Percentiles rank a stretch among this genome's conserved stretches.
Conservation (phyloP, 2,888 invertebrate species). For the Papilio protenor region DNA sequence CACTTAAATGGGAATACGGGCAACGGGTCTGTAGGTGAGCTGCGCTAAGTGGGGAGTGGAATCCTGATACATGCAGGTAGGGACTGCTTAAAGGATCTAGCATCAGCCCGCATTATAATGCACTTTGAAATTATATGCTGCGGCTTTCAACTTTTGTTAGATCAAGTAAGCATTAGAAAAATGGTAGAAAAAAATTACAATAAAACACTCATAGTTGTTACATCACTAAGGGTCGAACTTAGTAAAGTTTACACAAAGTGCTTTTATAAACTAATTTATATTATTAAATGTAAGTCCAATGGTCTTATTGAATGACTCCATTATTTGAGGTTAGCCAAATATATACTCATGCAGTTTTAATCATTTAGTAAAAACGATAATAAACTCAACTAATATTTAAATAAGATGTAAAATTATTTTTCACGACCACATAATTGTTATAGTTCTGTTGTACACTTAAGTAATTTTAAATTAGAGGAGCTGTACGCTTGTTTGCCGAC, state of each 20-base stretch:
- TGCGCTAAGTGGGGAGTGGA: constrained; percentile 70
- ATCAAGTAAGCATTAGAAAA: constrained; percentile 34
- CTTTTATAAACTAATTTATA: too few relatives aligned
- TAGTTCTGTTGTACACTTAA: constrained; percentile 13
- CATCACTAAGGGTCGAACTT: too few relatives aligned
- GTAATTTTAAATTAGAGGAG: constrained; percentile 25
- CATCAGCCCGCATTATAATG: constrained; percentile 52
- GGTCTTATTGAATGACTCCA: too few relatives aligned
- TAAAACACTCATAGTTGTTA: background rate
- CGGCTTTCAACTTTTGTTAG: constrained; percentile 31
- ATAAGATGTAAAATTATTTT: constrained; percentile 13
- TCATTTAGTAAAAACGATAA: too few relatives aligned
- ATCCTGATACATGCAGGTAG: constrained; percentile 80
- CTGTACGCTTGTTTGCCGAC: constrained; percentile 19
- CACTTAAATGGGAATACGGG: constrained; percentile 79
- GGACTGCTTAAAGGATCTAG: constrained; percentile 55
- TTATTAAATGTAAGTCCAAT: too few relatives aligned
- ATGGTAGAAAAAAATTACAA: background rate
- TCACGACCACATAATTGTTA: constrained; percentile 5
- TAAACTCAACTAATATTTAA: background rate
- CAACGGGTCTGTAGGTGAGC: constrained; percentile 84
- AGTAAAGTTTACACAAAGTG: too few relatives aligned
- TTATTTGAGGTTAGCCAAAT: too few relatives aligned
- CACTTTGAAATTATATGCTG: constrained; percentile 41
- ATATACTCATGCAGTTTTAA: too few relatives aligned